Evolutionary conservation across 2,113 vertebrate genomes (phyloP).

Genomic region (Cottus gobio): DNA sequence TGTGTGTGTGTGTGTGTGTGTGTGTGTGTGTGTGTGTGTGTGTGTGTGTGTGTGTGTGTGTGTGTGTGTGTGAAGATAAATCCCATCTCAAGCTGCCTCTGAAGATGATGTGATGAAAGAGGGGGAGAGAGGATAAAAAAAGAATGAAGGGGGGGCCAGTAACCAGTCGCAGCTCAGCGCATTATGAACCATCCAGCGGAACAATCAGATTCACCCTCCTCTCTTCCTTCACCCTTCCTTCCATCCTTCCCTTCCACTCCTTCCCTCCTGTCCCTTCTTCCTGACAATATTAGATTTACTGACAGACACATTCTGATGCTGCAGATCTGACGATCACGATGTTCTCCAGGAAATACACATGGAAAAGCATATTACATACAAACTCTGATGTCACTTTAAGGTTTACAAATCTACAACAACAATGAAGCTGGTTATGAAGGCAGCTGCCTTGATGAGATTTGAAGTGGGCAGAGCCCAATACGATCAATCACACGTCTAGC

Average conservation of each 20-base stretch:
- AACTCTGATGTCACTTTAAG: constrained; percentile 9
- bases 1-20: background rate
- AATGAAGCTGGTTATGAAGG: constrained; percentile 32
- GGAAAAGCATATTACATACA: constrained; percentile 1
- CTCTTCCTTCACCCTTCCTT: constrained; percentile 37
- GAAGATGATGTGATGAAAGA: constrained; percentile 80
- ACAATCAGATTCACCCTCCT: constrained; percentile 77
- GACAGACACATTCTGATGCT: constrained; percentile 34
- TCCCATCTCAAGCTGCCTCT: constrained; percentile 78
- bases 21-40: constrained; percentile 7
- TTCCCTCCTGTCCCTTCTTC: constrained; percentile 41
- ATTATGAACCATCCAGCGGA: constrained; percentile 77
- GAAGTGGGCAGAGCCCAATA: constrained; percentile 26
- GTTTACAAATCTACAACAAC: constrained; percentile 26
- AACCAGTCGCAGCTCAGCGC: constrained; percentile 70
- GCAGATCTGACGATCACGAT: constrained; percentile 13
- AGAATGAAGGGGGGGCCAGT: constrained; percentile 59
- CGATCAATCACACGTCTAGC: constrained; percentile 62
- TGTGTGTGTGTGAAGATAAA: constrained; percentile 64
- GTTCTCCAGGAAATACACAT: background rate
- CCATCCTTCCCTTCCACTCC: constrained; percentile 29
- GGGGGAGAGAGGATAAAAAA: constrained; percentile 73
- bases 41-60: constrained; percentile 5
- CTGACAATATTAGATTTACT: constrained; percentile 57
- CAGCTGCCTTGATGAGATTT: constrained; percentile 36